These are phyloP conservation scores for Sycophila sp. DNA, from an alignment of 1,140 invertebrate species.

Conservation along the genomic window DNA sequence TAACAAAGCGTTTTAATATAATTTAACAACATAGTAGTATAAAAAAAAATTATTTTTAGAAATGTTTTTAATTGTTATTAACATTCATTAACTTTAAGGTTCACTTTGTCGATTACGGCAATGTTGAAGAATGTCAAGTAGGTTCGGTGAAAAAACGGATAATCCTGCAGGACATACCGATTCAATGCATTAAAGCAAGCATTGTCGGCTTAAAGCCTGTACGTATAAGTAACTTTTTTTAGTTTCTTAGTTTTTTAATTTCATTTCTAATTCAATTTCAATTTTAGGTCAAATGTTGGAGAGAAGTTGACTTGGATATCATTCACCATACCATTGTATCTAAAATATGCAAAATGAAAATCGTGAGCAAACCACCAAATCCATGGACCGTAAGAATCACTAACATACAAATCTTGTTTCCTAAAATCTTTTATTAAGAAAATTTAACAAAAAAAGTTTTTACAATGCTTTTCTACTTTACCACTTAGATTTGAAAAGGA, in stretches of 20 bases:
- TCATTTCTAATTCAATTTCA: neutral
- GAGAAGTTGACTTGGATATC: slow-evolving; percentile 49
- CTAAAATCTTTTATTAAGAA: neutral
- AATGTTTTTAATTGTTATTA: neutral
- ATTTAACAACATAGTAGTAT: neutral
- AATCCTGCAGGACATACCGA: slow-evolving; percentile 69
- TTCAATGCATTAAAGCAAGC: slow-evolving; percentile 58
- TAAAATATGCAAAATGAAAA: slow-evolving; percentile 42
- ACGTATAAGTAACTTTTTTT: slow-evolving; percentile 27
- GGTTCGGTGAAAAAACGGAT: slow-evolving; percentile 70
- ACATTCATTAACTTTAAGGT: slow-evolving; percentile 46
- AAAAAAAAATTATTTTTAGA: too few relatives aligned
- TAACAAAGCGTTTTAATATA: neutral
- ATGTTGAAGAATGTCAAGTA: slow-evolving; percentile 63
- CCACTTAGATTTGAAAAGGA: too few relatives aligned
- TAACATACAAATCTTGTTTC: too few relatives aligned
- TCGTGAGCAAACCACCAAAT: slow-evolving; percentile 36
- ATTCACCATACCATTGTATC: slow-evolving; percentile 56
- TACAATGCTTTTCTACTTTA: too few relatives aligned
- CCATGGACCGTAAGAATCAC: neutral
- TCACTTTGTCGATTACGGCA: slow-evolving; percentile 68
- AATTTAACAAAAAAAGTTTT: neutral
- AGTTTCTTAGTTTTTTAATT: neutral
- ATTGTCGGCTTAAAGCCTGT: slow-evolving; percentile 60
- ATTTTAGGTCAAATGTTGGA: slow-evolving; percentile 44